Conservation (phyloP, 2,888 invertebrate species). For the Drosophila paramelanica region DNA sequence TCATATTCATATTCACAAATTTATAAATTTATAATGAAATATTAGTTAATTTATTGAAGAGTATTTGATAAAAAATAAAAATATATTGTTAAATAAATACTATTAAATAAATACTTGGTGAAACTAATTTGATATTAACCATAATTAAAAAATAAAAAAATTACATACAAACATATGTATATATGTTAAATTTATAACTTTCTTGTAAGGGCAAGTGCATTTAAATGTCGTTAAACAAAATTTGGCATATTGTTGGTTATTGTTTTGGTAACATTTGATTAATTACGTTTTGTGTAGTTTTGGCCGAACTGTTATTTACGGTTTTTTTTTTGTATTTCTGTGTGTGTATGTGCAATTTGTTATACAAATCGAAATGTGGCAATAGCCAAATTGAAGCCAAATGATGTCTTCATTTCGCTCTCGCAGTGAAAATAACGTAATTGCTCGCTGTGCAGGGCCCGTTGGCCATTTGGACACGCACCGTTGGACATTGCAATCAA, state of each 20-base stretch:
- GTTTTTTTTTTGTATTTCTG: slow-evolving; percentile 1
- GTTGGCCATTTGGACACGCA: slow-evolving; percentile 69
- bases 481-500: slow-evolving; percentile 72
- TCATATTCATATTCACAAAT: no score
- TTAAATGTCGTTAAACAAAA: slow-evolving; percentile 2
- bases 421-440: slow-evolving; percentile 68
- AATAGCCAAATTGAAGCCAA: slow-evolving; percentile 70
- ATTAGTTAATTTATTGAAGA: no score
- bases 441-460: slow-evolving; percentile 55
- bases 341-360: slow-evolving; percentile 60
- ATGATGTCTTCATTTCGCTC: slow-evolving; percentile 79
- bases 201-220: slow-evolving; percentile 25
- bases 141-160: no score
- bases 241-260: slow-evolving; percentile 12
- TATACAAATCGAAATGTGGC: slow-evolving; percentile 72
- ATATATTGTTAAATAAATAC: no score
- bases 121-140: no score
- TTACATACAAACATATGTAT: no score
- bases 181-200: no score
- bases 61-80: no score
- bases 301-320: slow-evolving; percentile 20
- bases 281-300: slow-evolving; percentile 39
- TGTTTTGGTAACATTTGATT: slow-evolving; percentile 33
- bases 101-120: no score
- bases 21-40: no score